phyloP scores from a whole-genome alignment of 2,797 vertebrate genomes.

The Protonibea diacanthus region DNA sequence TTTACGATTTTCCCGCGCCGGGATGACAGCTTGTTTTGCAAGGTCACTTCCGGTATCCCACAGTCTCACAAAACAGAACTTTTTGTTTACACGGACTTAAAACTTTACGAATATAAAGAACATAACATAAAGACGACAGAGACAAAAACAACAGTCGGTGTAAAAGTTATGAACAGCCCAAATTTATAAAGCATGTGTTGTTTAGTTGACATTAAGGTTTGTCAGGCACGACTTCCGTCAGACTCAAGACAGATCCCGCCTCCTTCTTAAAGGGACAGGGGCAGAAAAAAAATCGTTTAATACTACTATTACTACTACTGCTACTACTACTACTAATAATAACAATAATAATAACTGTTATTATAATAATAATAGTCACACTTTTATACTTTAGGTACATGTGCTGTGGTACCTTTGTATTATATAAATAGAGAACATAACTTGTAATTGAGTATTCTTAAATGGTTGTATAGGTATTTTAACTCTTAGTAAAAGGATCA shows the following conservation, averaged over 20 bases:
- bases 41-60: constrained; percentile 27
- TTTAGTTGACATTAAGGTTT: accelerated
- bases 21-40: constrained; percentile 57
- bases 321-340: no score
- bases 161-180: accelerated
- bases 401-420: no score
- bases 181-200: accelerated
- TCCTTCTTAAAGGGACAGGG: constrained; percentile 37
- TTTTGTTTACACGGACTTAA: background rate
- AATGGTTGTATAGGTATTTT: background rate
- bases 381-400: no score
- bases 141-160: accelerated
- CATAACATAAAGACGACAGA: accelerated
- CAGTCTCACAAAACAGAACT: accelerated
- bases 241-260: background rate
- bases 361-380: no score
- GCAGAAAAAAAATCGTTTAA: no score
- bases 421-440: background rate
- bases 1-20: constrained; percentile 77
- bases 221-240: background rate
- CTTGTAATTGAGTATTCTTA: background rate
- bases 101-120: no score
- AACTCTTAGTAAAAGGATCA: background rate
- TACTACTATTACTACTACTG: no score
- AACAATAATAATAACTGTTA: no score